Evolutionary conservation across 2,113 vertebrate species (phyloP).

Genomic region (Accipiter cooperii): DNA sequence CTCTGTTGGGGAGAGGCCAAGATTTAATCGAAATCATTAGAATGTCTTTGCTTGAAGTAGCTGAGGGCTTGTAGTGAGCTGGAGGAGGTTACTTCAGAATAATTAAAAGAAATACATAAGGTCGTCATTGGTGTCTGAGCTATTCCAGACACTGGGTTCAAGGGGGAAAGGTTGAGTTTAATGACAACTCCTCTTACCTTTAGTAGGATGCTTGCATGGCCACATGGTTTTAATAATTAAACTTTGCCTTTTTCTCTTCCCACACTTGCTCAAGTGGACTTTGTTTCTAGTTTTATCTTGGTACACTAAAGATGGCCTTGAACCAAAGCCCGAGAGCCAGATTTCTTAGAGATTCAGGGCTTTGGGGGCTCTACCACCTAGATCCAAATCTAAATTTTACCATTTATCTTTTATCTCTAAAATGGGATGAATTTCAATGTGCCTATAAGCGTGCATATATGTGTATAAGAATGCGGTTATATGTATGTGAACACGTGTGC

Average conservation of each 20-base stretch:
- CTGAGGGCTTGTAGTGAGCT: constrained; percentile 65
- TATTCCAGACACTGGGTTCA: constrained; percentile 65
- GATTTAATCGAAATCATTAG: constrained; percentile 84
- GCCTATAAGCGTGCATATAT: accelerated
- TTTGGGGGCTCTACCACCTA: background rate
- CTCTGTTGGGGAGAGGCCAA: constrained; percentile 79
- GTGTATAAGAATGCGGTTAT: background rate
- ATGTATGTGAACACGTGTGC: background rate
- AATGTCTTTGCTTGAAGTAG: constrained; percentile 81
- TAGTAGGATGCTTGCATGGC: constrained; percentile 61
- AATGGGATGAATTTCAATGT: background rate
- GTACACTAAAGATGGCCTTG: background rate
- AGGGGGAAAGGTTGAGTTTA: constrained; percentile 69
- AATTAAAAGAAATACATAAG: constrained; percentile 76
- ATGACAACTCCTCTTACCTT: constrained; percentile 54
- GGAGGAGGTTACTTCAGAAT: constrained; percentile 68
- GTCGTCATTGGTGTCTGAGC: constrained; percentile 58
- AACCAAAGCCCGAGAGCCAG: background rate
- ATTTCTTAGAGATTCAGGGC: background rate
- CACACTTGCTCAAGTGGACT: constrained; percentile 46
- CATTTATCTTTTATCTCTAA: background rate
- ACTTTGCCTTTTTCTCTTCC: constrained; percentile 52
- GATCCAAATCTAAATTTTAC: background rate
- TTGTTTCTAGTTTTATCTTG: background rate
- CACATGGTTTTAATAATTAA: constrained; percentile 64